Conservation (phyloP, 2,113 vertebrate species). For the Urocynchramus pylzowi region DNA sequence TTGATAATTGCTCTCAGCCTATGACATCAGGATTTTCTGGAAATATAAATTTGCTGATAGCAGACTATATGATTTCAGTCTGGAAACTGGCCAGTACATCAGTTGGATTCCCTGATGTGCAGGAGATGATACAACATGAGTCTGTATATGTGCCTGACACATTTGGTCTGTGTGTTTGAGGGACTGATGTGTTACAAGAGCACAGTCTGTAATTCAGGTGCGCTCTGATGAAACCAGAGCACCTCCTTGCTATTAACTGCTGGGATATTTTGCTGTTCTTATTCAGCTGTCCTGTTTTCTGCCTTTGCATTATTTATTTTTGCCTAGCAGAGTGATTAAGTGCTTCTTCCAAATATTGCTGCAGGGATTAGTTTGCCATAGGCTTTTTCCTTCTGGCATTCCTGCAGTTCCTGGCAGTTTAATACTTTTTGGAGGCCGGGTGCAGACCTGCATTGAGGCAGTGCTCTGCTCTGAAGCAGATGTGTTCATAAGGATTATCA, state of each 20-base stretch:
- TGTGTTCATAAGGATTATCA: conserved; percentile 12
- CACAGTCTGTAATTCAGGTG: background rate
- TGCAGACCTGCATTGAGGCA: background rate
- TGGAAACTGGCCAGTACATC: conserved; percentile 11
- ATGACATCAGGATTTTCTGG: conserved; percentile 28
- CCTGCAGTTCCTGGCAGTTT: background rate
- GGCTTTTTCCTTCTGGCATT: background rate
- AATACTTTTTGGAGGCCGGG: background rate
- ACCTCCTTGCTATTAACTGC: background rate
- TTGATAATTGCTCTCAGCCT: conserved; percentile 37
- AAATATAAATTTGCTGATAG: conserved; percentile 37
- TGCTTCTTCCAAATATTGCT: background rate
- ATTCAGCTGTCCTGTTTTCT: background rate
- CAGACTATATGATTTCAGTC: conserved; percentile 33
- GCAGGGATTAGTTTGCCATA: background rate
- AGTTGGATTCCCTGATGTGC: background rate
- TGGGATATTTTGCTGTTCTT: background rate
- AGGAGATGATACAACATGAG: background rate
- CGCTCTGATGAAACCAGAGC: background rate
- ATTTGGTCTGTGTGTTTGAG: background rate
- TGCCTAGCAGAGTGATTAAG: background rate
- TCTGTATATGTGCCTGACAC: background rate
- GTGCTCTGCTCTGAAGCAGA: background rate
- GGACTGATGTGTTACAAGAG: background rate
- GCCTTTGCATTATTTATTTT: background rate